Evolutionary conservation across 2,113 vertebrate species (phyloP).

Genomic region (Pomatorhinus ruficollis): DNA sequence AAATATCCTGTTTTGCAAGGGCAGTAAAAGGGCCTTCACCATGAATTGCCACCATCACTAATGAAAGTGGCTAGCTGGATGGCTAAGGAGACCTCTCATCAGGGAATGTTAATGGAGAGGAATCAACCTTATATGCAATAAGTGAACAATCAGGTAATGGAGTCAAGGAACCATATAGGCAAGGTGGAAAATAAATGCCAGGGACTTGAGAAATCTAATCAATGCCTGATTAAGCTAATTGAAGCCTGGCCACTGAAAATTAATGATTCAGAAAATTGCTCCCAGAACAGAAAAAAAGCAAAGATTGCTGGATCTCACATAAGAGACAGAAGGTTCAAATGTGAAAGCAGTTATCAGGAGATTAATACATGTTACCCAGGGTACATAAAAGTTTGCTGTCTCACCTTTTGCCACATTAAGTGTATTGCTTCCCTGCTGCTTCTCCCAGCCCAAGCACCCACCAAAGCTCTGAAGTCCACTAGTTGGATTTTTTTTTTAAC

Average conservation of each 20-base stretch:
- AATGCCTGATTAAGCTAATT: conserved; percentile 73
- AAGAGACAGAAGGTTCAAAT: conserved; percentile 57
- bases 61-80: conserved; percentile 62
- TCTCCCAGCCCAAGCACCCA: neutral
- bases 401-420: conserved; percentile 20
- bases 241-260: conserved; percentile 71
- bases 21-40: neutral
- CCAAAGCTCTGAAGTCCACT: conserved; percentile 25
- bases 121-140: conserved; percentile 48
- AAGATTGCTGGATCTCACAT: conserved; percentile 50
- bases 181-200: conserved; percentile 72
- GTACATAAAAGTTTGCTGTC: conserved; percentile 41
- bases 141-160: conserved; percentile 68
- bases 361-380: conserved; percentile 45
- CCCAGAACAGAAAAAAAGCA: conserved; percentile 53
- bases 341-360: conserved; percentile 61
- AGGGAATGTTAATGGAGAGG: conserved; percentile 57
- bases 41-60: conserved; percentile 28
- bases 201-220: conserved; percentile 69
- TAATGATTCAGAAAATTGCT: conserved; percentile 73
- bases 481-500: neutral
- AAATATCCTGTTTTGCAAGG: neutral
- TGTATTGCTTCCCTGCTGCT: conserved; percentile 12
- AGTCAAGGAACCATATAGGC: conserved; percentile 64
- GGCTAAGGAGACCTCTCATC: conserved; percentile 55